These are phyloP conservation scores for Lytechinus variegatus DNA, from an alignment of 35 echinoderm and acorn worm genomes.

Conservation along the genomic window DNA sequence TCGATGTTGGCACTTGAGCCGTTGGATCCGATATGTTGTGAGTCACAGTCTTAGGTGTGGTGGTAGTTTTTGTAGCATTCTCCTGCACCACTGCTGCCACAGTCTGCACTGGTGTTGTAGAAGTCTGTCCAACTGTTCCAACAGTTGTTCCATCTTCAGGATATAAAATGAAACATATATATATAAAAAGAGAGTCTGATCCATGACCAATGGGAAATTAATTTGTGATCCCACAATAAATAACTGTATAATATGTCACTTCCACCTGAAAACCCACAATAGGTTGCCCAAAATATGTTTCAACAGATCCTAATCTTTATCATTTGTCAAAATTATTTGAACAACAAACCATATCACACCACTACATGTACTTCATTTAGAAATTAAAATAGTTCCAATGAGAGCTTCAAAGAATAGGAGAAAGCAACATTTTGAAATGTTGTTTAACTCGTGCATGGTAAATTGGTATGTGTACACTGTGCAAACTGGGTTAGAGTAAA, in stretches of 20 bases:
- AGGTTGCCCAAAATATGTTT: too few species aligned
- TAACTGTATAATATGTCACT: neutral
- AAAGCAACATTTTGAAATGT: too few species aligned
- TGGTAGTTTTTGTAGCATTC: neutral
- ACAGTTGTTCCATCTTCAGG: slow-evolving; percentile 6
- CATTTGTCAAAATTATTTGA: too few species aligned
- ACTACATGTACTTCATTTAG: too few species aligned
- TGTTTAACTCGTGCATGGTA: too few species aligned
- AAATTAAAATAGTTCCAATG: too few species aligned
- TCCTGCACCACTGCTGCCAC: neutral
- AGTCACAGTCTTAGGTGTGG: neutral
- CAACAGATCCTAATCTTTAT: too few species aligned
- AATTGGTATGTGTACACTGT: too few species aligned
- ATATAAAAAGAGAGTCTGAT: neutral
- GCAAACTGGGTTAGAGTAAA: too few species aligned
- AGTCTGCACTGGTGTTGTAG: neutral
- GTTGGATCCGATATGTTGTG: neutral
- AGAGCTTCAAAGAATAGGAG: too few species aligned
- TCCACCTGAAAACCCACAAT: too few species aligned
- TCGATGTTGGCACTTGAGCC: neutral
- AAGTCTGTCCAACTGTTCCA: neutral
- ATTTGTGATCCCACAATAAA: neutral
- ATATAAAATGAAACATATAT: neutral
- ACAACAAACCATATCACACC: too few species aligned
- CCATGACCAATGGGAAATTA: neutral